Percentiles rank a stretch among this genome's conserved stretches.
phyloP scores from a whole-genome alignment of 2,113 vertebrate species.

The Aptenodytes forsteri region DNA sequence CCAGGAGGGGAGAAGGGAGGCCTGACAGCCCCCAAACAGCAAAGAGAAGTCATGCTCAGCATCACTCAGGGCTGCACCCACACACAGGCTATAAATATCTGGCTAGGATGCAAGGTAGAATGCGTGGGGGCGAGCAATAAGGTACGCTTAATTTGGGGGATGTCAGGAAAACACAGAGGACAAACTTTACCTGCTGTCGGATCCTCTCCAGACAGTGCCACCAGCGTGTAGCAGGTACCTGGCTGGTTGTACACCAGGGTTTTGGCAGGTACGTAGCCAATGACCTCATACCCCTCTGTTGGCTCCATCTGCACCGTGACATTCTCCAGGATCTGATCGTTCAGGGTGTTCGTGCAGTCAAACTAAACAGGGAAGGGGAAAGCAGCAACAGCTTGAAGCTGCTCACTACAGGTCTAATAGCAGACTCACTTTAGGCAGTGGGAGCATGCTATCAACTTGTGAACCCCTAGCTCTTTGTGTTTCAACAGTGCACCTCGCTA shows the following conservation, averaged over 20 bases:
- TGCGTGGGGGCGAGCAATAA: not conserved
- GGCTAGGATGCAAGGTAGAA: not conserved
- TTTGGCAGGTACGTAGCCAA: conserved; percentile 74
- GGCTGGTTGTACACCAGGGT: conserved; percentile 83
- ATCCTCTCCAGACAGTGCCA: conserved; percentile 80
- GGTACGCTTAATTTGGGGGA: not conserved
- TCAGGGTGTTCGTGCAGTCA: conserved; percentile 83
- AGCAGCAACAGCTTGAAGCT: not conserved
- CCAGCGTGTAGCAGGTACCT: conserved; percentile 79
- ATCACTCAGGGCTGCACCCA: not conserved
- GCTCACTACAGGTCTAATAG: not conserved
- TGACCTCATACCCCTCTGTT: conserved; percentile 81
- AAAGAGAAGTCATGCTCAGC: not conserved
- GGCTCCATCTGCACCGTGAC: conserved; percentile 85
- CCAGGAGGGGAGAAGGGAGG: not conserved
- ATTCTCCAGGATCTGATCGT: conserved; percentile 81
- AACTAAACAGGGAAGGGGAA: conserved; percentile 65
- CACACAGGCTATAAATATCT: conserved; percentile 18
- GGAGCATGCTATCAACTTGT: not conserved
- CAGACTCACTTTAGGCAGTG: not conserved
- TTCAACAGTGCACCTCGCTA: not conserved
- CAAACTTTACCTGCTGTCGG: conserved; percentile 74
- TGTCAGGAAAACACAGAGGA: not conserved
- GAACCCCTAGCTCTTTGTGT: not conserved
- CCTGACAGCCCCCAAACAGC: not conserved